Percentiles rank a stretch among this genome's conserved stretches.
Evolutionary conservation across 2,113 vertebrate genomes (phyloP).

Genomic region (Myotis brandtii): DNA sequence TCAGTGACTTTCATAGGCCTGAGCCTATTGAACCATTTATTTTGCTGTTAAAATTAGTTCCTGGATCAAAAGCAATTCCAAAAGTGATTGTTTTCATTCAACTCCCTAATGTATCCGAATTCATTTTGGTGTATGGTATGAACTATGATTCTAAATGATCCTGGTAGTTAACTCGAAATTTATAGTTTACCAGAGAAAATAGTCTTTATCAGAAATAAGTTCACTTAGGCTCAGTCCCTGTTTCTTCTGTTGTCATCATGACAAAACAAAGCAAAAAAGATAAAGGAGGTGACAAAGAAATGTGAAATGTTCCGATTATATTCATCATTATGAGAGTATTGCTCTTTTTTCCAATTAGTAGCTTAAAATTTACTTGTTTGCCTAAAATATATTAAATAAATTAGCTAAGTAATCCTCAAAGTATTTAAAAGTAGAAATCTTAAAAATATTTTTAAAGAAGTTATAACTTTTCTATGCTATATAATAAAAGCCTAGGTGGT

Average conservation of each 20-base stretch:
- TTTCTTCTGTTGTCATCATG: neutral
- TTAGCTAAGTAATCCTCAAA: neutral
- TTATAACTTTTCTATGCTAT: neutral
- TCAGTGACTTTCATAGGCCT: neutral
- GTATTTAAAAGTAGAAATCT: constrained; percentile 19
- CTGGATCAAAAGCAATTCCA: constrained; percentile 7
- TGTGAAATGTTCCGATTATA: neutral
- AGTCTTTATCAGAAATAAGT: neutral
- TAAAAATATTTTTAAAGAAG: neutral
- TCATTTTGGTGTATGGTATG: neutral
- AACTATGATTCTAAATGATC: neutral
- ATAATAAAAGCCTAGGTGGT: too few species aligned
- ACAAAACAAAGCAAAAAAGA: constrained; percentile 39
- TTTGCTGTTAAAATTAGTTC: constrained; percentile 13
- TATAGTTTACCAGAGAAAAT: neutral
- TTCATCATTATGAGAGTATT: neutral
- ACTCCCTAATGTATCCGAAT: neutral
- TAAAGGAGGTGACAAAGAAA: neutral
- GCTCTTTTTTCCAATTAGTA: neutral
- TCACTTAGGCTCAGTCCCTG: neutral
- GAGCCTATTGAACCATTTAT: neutral
- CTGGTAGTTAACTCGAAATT: neutral
- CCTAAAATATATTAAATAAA: neutral
- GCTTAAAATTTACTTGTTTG: neutral
- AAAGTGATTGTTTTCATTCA: neutral